Base-by-base conservation (phyloP, 2,888 invertebrate species). In the Helobdella robusta region DNA sequence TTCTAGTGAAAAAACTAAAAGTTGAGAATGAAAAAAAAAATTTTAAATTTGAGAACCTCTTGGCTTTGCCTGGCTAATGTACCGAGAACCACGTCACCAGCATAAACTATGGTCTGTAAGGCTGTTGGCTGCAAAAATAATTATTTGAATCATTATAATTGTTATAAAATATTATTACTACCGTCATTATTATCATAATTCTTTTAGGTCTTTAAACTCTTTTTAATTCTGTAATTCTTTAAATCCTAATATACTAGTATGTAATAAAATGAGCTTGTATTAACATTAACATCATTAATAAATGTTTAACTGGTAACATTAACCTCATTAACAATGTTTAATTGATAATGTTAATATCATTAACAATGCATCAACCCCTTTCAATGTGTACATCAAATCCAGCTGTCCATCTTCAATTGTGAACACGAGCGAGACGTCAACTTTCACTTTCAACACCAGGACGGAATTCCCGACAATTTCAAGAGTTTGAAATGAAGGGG, bases 331-430 rank as follows among this genome's bases (percentile, higher is more conserved):
- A n/a, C n/a, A n/a, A n/a, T n/a, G n/a, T n/a, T n/a, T n/a, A n/a
- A n/a, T n/a, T n/a, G n/a, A n/a, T n/a, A n/a, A n/a, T n/a, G n/a
- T n/a, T n/a, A n/a, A n/a, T n/a, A n/a, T n/a, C n/a, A n/a, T n/a
- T n/a, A n/a, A n/a, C n/a, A n/a, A n/a, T n/a, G n/a, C 20, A 52
- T 32, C 32, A n/a, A 56, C 56, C 32, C 56, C 56, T 30, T 56
- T 56, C 6, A 56, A 28, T 8, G 28, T 8, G 18, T 56, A 32
- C 11, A 30, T 30, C 23, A 56, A 28, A 30, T 56, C 28, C 25
- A 56, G 8, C 4, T 56, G 28, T 28, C 32, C 56, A n/a, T 30
- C 4, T 25, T 56, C 3, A 28, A 4, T 30, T n/a, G 56, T 30
- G 32, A 56, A 56, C 32, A 56, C 56, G 3, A 56, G n/a, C 20